Percentiles rank a stretch among this genome's conserved stretches.
These are phyloP conservation scores for Apaloderma vittatum DNA, from an alignment of 2,113 vertebrate species.

Conservation along the genomic window DNA sequence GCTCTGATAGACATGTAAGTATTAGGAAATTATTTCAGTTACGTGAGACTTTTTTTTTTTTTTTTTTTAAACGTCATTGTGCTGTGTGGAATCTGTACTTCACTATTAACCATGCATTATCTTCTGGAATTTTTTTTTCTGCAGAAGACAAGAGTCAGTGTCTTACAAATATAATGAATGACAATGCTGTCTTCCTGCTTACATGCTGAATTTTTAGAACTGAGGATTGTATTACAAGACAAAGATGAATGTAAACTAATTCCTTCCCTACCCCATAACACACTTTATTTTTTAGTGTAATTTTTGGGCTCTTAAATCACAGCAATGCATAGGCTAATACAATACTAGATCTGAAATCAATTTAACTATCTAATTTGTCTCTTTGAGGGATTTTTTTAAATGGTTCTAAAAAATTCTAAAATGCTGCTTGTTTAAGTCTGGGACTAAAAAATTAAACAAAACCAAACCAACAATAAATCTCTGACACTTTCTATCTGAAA, in stretches of 20 bases:
- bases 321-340: constrained; percentile 14
- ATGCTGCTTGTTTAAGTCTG: constrained; percentile 46
- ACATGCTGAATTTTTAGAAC: constrained; percentile 76
- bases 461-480: neutral
- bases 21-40: constrained; percentile 48
- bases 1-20: constrained; percentile 44
- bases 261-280: constrained; percentile 43
- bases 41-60: neutral
- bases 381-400: constrained; percentile 48
- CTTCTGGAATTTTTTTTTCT: constrained; percentile 33
- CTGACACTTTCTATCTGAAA: constrained; percentile 72
- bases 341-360: constrained; percentile 65
- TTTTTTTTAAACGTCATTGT: constrained; percentile 21
- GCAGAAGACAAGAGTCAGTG: constrained; percentile 70
- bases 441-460: neutral
- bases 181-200: constrained; percentile 89
- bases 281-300: constrained; percentile 64
- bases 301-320: constrained; percentile 60
- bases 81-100: constrained; percentile 59
- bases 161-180: constrained; percentile 69
- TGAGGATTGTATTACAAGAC: constrained; percentile 94
- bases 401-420: constrained; percentile 43
- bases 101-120: constrained; percentile 68
- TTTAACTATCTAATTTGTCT: constrained; percentile 68
- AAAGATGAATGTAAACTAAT: constrained; percentile 94